Evolutionary conservation across 1,140 invertebrate genomes (phyloP).

Genomic region (Philaenus spumarius): DNA sequence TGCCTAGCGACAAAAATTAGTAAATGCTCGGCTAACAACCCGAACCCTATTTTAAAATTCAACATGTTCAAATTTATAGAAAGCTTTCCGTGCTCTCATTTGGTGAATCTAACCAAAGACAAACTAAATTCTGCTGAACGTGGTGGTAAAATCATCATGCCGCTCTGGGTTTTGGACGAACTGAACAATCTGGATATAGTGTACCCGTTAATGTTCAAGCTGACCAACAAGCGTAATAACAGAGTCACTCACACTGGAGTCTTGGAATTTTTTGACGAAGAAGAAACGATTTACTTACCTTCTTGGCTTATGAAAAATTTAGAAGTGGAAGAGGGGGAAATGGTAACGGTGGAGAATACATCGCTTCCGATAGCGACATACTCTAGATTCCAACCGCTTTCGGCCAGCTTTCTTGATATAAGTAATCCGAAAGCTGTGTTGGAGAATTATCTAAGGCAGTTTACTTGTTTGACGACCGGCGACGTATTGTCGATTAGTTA

Average conservation of each 20-base stretch:
- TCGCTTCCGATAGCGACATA: not conserved
- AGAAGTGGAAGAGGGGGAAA: not conserved
- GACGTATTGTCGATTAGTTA: not conserved
- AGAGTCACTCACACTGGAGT: conserved; percentile 4
- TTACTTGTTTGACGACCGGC: not conserved
- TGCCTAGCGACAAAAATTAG: too few species aligned
- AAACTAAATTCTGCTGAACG: not conserved
- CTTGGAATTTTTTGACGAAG: conserved; percentile 3
- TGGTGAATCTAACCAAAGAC: not conserved
- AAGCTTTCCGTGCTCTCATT: not conserved
- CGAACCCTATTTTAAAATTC: too few species aligned
- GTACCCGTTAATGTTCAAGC: not conserved
- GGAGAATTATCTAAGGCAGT: not conserved
- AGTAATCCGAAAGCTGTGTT: not conserved
- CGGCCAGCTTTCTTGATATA: not conserved
- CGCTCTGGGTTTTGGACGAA: not conserved
- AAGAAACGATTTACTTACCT: not conserved
- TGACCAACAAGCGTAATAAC: not conserved
- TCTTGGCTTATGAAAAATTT: not conserved
- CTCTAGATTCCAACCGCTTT: not conserved
- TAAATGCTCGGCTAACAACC: too few species aligned
- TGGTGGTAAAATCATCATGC: not conserved
- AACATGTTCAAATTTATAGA: not conserved
- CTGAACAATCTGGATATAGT: not conserved
- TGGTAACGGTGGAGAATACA: not conserved